Base-by-base conservation (phyloP, 2,113 vertebrate species). In the Zosterops lateralis region DNA sequence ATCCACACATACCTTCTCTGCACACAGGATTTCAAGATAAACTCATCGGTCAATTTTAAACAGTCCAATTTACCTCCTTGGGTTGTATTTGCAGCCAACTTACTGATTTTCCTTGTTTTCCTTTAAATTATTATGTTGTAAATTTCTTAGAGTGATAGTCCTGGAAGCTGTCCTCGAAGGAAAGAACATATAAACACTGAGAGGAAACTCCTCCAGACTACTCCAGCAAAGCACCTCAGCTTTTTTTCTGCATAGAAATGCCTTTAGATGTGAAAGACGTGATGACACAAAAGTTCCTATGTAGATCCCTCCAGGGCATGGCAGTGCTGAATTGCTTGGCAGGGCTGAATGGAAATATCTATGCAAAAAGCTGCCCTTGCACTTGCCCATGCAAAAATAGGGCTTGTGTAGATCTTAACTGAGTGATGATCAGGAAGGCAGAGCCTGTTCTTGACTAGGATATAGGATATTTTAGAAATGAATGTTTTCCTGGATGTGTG, bases 321-420 rank as follows among this genome's bases (percentile, higher is more conserved):
- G 44, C 47, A 60, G 16, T 28, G 73, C 61, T 81, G 89, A 87
- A 81, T 84, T 81, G 16, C 79, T 91, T 92, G 84, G 67, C 83
- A 84, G 12, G 38, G 24, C 29, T 73, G 71, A 92, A 77, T 88
- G 88, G 72, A 96, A 95, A 86, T 86, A 67, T 28, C 42, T 60
- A 50, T 58, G 60, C 42, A 67, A 87, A 87, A 87, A 60, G 16
- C 80, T 91, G 72, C 44, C 38, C 38, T 93, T 90, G 75, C 56
- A 70, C 60, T 94, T 95, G 44, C 13, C 58, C 28, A 68, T 91
- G 87, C 74, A 94, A 93, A 72, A 68, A 83, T 6, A 65, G n/a
- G 36, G 40, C 42, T 65, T 57, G n/a, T 45, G 40, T 17, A 82
- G 48, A 40, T 42, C 61, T 51, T 84, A 32, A 17, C 12, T 16